These are phyloP conservation scores for Falcunculus frontatus DNA, from an alignment of 2,113 vertebrate species.

Conservation along the genomic window DNA sequence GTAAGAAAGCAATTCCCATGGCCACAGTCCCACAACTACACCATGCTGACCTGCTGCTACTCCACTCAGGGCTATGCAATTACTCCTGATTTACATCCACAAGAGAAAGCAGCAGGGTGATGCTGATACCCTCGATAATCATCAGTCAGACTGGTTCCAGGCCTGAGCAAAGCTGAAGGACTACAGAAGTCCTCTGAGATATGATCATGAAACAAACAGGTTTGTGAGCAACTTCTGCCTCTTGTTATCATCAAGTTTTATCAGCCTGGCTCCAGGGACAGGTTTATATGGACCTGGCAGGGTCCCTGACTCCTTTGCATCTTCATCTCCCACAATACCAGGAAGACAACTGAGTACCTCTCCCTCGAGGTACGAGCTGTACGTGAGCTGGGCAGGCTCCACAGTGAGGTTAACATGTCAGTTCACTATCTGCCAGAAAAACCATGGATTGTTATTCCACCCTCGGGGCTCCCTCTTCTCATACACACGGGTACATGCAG, in stretches of 20 bases:
- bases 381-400: not conserved
- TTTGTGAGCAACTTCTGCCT: not conserved
- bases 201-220: not conserved
- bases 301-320: not conserved
- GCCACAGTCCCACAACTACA: not conserved
- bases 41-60: not conserved
- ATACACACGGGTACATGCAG: not conserved
- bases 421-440: not conserved
- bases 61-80: not conserved
- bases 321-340: not conserved
- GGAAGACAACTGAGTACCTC: not conserved
- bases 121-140: not conserved
- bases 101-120: not conserved
- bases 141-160: conserved; percentile 13
- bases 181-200: not conserved
- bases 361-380: not conserved
- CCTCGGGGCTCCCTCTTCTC: not conserved
- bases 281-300: not conserved
- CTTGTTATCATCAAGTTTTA: not conserved
- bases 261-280: conserved; percentile 3
- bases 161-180: not conserved
- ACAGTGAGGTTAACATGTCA: not conserved
- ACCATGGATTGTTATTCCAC: not conserved
- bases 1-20: not conserved
- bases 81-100: conserved; percentile 19